A percentile compares a stretch with the other conserved stretches of the same genome.
Evolutionary conservation across 1,140 invertebrate species (phyloP).

Genomic region (Eriocheir sinensis): DNA sequence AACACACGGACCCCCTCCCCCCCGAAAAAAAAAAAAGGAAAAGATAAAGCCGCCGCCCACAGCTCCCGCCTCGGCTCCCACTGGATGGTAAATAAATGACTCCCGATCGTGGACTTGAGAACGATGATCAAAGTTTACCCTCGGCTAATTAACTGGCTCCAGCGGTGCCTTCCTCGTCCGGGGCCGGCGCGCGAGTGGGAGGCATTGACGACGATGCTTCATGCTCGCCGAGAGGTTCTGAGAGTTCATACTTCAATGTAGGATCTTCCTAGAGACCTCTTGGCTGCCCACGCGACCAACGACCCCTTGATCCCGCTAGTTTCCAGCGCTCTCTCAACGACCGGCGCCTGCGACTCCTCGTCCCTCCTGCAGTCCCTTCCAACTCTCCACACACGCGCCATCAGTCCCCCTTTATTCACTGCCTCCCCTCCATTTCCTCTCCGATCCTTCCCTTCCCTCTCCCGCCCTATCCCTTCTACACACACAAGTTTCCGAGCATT

Average conservation of each 20-base stretch:
- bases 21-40: too few species aligned
- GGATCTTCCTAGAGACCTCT: neutral
- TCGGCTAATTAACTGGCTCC: neutral
- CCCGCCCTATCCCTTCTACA: neutral
- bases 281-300: neutral
- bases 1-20: too few species aligned
- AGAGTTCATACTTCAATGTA: neutral
- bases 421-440: neutral
- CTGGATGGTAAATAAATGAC: neutral
- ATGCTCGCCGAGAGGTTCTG: neutral
- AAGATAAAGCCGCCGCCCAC: too few species aligned
- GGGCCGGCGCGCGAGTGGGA: neutral
- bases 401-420: neutral
- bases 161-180: neutral
- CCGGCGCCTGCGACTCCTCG: too few species aligned
- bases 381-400: neutral
- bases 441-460: neutral
- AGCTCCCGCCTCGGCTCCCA: neutral
- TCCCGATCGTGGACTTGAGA: neutral
- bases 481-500: neutral
- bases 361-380: neutral
- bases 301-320: constrained; percentile 1
- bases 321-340: neutral
- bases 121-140: constrained; percentile 15
- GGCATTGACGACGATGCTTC: neutral